Evolutionary conservation across 2,113 vertebrate genomes (phyloP), one percentile per base, ranked within the genome.

Genomic region (Sorex araneus): DNA sequence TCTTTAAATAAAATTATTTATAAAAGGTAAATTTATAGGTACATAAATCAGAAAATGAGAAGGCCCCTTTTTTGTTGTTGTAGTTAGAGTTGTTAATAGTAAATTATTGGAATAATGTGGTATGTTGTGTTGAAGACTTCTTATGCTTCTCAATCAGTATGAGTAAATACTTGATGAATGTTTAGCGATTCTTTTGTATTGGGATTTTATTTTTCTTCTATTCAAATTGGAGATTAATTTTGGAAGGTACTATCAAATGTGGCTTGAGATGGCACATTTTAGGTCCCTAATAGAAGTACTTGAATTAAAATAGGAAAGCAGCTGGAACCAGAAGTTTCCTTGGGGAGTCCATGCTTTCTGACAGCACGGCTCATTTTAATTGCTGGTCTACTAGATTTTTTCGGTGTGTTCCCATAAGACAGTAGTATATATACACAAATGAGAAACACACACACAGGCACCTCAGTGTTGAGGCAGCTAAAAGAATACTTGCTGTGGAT

Each of bases 121-220:
- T 77, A 71, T 94, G 81, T 21, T 87, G 77, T 92, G 28, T 94
- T 89, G 45, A 90, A 85, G 36, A 76, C 34, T 75, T 95, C 43
- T 71, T 69, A 74, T 54, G n/a, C 34, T 81, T 34, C 32, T 94
- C 87, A 86, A 64, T 93, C 75, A 90, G 71, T 79, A 21, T 3
- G 30, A 71, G 60, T 18, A 79, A 73, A 64, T 75, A 79, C 34
- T 79, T 79, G 40, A 78, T 74, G 67, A 78, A 73, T 94, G 84
- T 90, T 91, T 21, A 69, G 15, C 82, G 16, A 81, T 89, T 83
- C 66, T 82, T 8, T 84, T 88, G 8, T 76, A 40, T 25, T 50
- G 36, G 27, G 23, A 76, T 81, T 91, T 94, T 30, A 87, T 82
- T 80, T 94, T 81, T 23, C 40, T 91, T 74, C n/a, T 77, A 69